phyloP scores from a whole-genome alignment of 2,888 invertebrate genomes.

The Drymonia ruficornis region DNA sequence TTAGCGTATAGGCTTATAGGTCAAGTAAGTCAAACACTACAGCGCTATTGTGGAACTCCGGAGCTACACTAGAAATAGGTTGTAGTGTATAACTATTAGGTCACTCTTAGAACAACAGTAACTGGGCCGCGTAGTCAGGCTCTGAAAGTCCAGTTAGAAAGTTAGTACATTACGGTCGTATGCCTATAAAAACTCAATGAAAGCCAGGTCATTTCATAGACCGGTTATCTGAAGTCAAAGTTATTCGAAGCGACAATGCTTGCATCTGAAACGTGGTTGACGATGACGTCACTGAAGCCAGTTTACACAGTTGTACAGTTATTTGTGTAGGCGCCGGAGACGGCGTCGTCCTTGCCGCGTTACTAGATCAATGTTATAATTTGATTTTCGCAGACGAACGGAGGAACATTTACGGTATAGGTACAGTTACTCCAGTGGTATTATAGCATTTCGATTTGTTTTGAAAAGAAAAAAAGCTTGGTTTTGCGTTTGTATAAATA shows the following conservation, averaged over 20 bases:
- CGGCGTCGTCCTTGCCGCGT: background rate
- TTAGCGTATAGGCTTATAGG: too few relatives aligned
- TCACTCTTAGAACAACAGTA: background rate
- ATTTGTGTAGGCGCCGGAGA: constrained; percentile 45
- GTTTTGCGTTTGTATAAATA: too few relatives aligned
- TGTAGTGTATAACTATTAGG: background rate
- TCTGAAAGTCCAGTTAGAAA: background rate
- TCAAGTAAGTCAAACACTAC: too few relatives aligned
- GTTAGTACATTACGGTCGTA: background rate
- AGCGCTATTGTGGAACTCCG: background rate
- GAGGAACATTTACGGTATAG: background rate
- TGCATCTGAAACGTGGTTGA: constrained; percentile 5
- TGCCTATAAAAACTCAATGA: background rate
- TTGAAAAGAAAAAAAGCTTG: too few relatives aligned
- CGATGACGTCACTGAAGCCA: constrained; percentile 37
- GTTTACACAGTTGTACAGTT: constrained; percentile 56
- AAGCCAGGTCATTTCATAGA: background rate
- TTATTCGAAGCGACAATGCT: background rate
- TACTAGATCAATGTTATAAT: background rate
- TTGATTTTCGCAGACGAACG: background rate
- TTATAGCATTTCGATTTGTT: too few relatives aligned
- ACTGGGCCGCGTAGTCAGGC: background rate
- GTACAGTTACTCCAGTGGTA: too few relatives aligned
- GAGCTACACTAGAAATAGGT: background rate
- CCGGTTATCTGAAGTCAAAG: background rate